A percentile compares a stretch with the other conserved stretches of the same genome.
These are phyloP conservation scores for Gobio occitaniae DNA, from an alignment of 2,797 vertebrate species.

Conservation along the genomic window DNA sequence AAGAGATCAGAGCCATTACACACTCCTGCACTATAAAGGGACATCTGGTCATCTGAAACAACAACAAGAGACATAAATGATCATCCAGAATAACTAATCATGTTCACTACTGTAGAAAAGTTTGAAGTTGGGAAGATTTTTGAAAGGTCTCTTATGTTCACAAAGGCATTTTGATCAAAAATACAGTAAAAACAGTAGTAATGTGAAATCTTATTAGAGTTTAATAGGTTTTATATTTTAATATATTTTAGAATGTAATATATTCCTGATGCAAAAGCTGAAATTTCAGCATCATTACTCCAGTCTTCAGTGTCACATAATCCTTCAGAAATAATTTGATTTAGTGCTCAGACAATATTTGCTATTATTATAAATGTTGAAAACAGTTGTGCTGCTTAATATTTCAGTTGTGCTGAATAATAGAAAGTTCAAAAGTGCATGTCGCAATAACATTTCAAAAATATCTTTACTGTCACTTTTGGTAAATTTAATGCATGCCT, in stretches of 20 bases:
- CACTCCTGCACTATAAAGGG: conserved; percentile 80
- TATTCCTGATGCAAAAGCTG: background rate
- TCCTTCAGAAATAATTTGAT: background rate
- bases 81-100: background rate
- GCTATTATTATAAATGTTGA: background rate
- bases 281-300: background rate
- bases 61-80: background rate
- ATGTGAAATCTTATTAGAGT: background rate
- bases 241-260: background rate
- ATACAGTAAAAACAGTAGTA: background rate
- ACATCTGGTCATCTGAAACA: conserved; percentile 83
- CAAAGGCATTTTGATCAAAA: too few species aligned
- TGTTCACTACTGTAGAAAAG: background rate
- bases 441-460: background rate
- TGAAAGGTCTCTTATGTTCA: too few species aligned
- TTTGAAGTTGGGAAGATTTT: too few species aligned
- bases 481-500: too few species aligned
- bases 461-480: background rate
- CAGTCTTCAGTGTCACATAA: too few species aligned
- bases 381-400: background rate
- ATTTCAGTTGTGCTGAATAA: background rate
- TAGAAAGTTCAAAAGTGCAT: background rate
- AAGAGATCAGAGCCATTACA: conserved; percentile 86
- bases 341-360: background rate
- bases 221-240: background rate